Percentiles rank a stretch among this genome's conserved stretches.
phyloP scores from a whole-genome alignment of 2,797 vertebrate species.

The Epinephelus malabaricus region DNA sequence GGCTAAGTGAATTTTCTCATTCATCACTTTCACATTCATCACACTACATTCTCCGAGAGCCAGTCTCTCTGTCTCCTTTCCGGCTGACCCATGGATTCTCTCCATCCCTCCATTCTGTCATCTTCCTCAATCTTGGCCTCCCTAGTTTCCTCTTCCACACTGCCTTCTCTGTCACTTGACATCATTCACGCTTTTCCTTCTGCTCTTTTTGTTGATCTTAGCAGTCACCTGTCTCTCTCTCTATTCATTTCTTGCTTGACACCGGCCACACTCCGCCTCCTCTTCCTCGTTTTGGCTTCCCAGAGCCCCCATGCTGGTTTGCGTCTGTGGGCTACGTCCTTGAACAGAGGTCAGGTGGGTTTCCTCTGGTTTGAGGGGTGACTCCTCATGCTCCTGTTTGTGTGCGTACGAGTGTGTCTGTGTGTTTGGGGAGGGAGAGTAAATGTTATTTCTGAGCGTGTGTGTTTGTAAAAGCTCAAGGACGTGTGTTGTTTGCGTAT shows the following conservation, averaged over 20 bases:
- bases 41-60: conserved; percentile 18
- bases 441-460: conserved; percentile 56
- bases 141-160: conserved; percentile 43
- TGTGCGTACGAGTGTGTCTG: not conserved
- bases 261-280: conserved; percentile 45
- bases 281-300: conserved; percentile 56
- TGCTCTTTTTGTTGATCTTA: conserved; percentile 66
- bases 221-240: conserved; percentile 45
- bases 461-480: conserved; percentile 57
- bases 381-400: conserved; percentile 47
- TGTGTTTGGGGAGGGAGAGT: conserved; percentile 28
- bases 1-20: conserved; percentile 61
- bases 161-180: conserved; percentile 62
- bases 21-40: conserved; percentile 57
- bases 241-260: conserved; percentile 51
- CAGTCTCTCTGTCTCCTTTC: conserved; percentile 26
- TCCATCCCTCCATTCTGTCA: conserved; percentile 35
- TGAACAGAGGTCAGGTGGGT: conserved; percentile 75
- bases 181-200: conserved; percentile 64
- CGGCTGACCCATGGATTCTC: conserved; percentile 48
- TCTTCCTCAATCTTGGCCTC: conserved; percentile 43
- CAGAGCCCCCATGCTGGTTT: conserved; percentile 59
- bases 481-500: conserved; percentile 48
- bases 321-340: conserved; percentile 71
- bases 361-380: conserved; percentile 62